A percentile compares a stretch with the other conserved stretches of the same genome.
Conservation (phyloP, 2,888 invertebrate genomes). For the Palloptera scutellata region DNA sequence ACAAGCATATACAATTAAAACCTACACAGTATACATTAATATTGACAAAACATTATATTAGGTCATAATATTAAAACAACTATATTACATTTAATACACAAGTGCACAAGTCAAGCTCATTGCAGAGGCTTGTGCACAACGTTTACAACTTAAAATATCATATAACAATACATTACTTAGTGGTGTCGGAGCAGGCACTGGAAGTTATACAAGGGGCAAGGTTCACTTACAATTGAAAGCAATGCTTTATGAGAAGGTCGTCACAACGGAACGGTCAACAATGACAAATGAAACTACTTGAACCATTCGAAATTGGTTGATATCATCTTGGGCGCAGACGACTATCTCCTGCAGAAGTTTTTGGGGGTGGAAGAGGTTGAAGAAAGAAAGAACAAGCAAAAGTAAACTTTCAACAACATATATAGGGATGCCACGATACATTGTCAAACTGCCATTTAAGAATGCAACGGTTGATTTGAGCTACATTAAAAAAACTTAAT, state of each 20-base stretch:
- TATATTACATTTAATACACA: too few relatives aligned
- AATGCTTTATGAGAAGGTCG: not conserved
- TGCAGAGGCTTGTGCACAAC: not conserved
- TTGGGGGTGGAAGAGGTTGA: conserved; percentile 16
- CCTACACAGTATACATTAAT: too few relatives aligned
- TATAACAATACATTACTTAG: not conserved
- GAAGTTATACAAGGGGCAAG: not conserved
- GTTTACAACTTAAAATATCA: not conserved
- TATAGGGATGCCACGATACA: conserved; percentile 12
- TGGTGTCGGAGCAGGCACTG: not conserved
- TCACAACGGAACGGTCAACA: not conserved
- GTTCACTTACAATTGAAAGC: not conserved
- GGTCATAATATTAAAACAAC: too few relatives aligned
- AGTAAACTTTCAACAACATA: not conserved
- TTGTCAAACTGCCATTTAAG: conserved; percentile 14
- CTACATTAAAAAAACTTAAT: not conserved
- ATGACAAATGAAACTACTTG: not conserved
- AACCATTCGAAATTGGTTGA: conserved; percentile 7
- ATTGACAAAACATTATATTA: too few relatives aligned
- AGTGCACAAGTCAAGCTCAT: not conserved
- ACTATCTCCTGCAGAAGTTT: conserved; percentile 13
- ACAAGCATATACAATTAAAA: too few relatives aligned
- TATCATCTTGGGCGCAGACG: conserved; percentile 18
- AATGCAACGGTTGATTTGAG: conserved; percentile 1
- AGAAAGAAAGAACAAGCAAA: conserved; percentile 2